Percentiles rank a stretch among this genome's conserved stretches.
These are phyloP conservation scores for Sanderia malayensis DNA, from an alignment of 30 jellyfish, hydroid and myxozoan genomes.

Conservation along the genomic window DNA sequence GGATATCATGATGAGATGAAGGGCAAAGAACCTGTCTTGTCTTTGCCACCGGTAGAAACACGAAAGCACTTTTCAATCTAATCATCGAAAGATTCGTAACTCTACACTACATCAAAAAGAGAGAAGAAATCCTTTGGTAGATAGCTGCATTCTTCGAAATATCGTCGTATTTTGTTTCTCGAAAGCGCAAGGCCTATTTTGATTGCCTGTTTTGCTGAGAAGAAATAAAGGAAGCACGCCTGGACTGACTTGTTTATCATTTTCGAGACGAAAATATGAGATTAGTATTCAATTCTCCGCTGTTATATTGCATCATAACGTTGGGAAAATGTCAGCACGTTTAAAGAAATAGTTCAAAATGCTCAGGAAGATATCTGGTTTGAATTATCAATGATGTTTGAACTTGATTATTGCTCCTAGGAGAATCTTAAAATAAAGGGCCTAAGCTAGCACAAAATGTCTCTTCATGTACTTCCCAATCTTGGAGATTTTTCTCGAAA, in stretches of 20 bases:
- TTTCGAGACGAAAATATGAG: neutral
- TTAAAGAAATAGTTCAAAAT: neutral
- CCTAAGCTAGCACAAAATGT: conserved; percentile 17
- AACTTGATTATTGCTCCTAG: neutral
- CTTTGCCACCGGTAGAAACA: conserved; percentile 38
- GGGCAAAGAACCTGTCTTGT: conserved; percentile 50
- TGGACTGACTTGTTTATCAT: neutral
- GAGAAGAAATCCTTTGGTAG: neutral
- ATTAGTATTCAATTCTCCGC: neutral
- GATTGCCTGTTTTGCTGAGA: too few species aligned
- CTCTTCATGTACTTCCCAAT: conserved; percentile 55
- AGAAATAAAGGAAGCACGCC: too few species aligned
- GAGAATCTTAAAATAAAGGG: neutral
- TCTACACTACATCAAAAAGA: too few species aligned
- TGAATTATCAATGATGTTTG: neutral
- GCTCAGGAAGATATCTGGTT: neutral
- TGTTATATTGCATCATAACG: neutral
- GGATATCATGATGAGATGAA: conserved; percentile 17
- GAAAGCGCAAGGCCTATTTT: too few species aligned
- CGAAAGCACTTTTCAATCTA: conserved; percentile 3
- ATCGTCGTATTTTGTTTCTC: too few species aligned
- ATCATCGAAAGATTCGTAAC: neutral
- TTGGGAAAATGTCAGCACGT: neutral
- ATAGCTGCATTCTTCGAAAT: conserved; percentile 15
- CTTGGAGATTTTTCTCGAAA: conserved; percentile 48